Percentiles rank a stretch among this genome's conserved stretches.
Conservation (phyloP, 2,797 vertebrate species). For the Rhinichthys osculus region DNA sequence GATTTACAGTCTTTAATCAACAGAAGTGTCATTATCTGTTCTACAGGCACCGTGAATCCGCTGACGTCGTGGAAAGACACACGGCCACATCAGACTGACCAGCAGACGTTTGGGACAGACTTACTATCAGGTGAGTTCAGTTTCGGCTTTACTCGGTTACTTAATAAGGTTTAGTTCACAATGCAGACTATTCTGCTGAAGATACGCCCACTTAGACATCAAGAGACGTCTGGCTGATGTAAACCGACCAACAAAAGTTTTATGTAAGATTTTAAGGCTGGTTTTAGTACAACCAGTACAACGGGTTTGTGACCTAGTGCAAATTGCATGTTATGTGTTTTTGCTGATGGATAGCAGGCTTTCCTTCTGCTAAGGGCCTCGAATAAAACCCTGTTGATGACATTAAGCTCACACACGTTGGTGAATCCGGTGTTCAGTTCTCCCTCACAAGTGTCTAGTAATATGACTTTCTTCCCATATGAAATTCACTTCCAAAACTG, state of each 20-base stretch:
- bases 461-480: no score
- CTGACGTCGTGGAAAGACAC: constrained; percentile 64
- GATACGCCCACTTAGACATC: neutral
- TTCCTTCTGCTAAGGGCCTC: no score
- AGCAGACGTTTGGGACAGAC: constrained; percentile 68
- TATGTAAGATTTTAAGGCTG: neutral
- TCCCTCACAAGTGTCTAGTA: neutral
- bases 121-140: constrained; percentile 71
- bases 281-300: neutral
- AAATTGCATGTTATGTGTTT: neutral
- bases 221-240: neutral
- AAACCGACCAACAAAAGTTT: neutral
- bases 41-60: constrained; percentile 66
- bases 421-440: neutral
- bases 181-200: neutral
- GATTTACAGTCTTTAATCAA: neutral
- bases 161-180: neutral
- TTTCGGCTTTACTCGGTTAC: no score
- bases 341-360: neutral
- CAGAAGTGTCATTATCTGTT: constrained; percentile 48
- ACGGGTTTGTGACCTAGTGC: neutral
- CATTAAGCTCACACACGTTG: neutral
- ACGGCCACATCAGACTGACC: constrained; percentile 62
- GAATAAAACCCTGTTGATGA: neutral
- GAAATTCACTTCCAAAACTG: neutral